Conservation (phyloP, 2,113 vertebrate species). For the Rhynchopsitta pachyrhyncha region DNA sequence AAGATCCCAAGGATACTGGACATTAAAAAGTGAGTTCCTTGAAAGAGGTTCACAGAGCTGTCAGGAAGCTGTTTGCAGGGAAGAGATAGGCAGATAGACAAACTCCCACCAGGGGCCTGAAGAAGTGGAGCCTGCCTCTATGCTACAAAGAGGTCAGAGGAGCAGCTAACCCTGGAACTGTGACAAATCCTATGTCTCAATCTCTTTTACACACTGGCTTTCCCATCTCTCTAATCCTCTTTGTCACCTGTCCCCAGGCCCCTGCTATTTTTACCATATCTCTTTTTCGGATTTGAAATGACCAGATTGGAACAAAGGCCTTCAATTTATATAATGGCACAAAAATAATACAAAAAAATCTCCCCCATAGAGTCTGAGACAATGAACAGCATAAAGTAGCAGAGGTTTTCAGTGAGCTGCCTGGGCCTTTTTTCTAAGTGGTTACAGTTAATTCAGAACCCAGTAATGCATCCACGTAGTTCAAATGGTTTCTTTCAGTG, state of each 20-base stretch:
- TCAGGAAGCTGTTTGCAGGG: neutral
- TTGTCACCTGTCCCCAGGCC: conserved; percentile 43
- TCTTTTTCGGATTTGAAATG: conserved; percentile 20
- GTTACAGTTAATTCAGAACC: neutral
- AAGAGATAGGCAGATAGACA: neutral
- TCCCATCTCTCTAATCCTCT: conserved; percentile 43
- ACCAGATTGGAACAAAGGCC: neutral
- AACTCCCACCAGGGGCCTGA: neutral
- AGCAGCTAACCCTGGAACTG: conserved; percentile 37
- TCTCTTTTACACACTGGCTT: conserved; percentile 22
- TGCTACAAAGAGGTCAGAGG: conserved; percentile 18
- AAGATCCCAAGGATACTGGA: neutral
- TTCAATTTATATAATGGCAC: conserved; percentile 1
- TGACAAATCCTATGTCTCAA: conserved; percentile 20
- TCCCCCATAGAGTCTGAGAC: neutral
- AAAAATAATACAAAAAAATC: neutral
- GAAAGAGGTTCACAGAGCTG: neutral
- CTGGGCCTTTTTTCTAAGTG: neutral
- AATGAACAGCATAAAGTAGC: neutral
- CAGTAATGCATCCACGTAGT: neutral
- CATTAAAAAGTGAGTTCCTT: neutral
- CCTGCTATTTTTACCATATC: neutral
- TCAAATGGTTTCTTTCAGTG: neutral
- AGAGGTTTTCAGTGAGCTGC: neutral
- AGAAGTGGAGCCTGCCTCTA: neutral